Evolutionary conservation across 2,888 invertebrate genomes (phyloP).

Genomic region (Hydropsyche betteni): DNA sequence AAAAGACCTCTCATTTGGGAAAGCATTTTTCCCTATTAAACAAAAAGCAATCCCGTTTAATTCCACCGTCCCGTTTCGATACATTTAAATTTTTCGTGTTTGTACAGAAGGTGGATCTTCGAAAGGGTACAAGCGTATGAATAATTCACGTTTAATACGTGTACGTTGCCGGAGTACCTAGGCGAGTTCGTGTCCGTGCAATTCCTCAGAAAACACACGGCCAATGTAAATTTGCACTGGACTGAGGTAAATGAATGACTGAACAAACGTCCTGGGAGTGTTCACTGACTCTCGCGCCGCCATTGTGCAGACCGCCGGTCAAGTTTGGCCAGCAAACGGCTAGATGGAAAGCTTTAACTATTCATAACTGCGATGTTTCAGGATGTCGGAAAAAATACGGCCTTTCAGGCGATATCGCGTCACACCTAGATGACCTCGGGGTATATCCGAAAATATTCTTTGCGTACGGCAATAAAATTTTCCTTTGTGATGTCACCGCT

Average conservation of each 20-base stretch:
- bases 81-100: background rate
- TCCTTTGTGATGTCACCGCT: no score
- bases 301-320: slow-evolving; percentile 37
- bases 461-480: no score
- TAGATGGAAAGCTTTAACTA: slow-evolving; percentile 45
- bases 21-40: background rate
- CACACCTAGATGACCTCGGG: no score
- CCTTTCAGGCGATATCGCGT: background rate
- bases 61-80: background rate
- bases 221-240: slow-evolving; percentile 46
- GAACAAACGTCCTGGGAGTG: slow-evolving; percentile 40
- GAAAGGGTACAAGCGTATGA: background rate
- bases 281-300: slow-evolving; percentile 27
- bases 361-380: slow-evolving; percentile 39
- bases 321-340: slow-evolving; percentile 34
- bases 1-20: background rate
- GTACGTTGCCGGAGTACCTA: background rate
- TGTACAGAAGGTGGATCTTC: background rate
- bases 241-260: slow-evolving; percentile 47
- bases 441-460: no score
- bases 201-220: slow-evolving; percentile 42
- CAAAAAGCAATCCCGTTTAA: background rate
- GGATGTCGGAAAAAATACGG: background rate
- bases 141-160: background rate
- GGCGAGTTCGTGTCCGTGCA: slow-evolving; percentile 4